These are phyloP conservation scores for Melanotaenia duboulayi DNA, from an alignment of 2,113 vertebrate species.

Conservation along the genomic window DNA sequence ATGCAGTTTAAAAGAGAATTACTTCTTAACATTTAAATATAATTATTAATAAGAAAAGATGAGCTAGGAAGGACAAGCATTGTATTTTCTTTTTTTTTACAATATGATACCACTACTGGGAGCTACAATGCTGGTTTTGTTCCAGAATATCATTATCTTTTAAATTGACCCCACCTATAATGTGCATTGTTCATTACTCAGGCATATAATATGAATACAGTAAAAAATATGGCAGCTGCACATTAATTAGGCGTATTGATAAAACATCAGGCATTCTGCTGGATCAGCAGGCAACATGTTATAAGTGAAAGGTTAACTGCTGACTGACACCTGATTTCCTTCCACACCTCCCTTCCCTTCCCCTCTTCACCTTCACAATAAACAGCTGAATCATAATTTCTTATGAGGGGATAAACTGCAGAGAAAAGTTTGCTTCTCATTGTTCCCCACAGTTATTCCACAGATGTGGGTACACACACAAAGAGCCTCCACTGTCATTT, in stretches of 20 bases:
- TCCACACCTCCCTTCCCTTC: conserved; percentile 25
- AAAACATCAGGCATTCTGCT: conserved; percentile 73
- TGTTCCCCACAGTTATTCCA: conserved; percentile 36
- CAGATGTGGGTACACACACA: conserved; percentile 28
- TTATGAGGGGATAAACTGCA: conserved; percentile 37
- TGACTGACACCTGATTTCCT: conserved; percentile 74
- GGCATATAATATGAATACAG: conserved; percentile 70
- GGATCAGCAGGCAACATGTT: conserved; percentile 80
- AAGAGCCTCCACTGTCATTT: conserved; percentile 74
- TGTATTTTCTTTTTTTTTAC: no score
- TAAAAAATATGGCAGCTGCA: conserved; percentile 73
- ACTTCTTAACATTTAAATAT: conserved; percentile 6
- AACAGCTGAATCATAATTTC: conserved; percentile 62
- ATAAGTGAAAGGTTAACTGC: conserved; percentile 82
- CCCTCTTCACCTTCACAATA: conserved; percentile 21
- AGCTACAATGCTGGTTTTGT: neutral
- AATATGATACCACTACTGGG: no score
- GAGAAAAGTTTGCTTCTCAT: conserved; percentile 61
- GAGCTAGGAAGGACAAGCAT: no score
- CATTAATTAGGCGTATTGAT: conserved; percentile 81
- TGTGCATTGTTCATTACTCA: conserved; percentile 57
- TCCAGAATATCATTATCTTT: neutral
- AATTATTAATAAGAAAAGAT: neutral
- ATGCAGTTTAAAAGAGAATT: conserved; percentile 10
- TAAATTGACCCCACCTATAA: neutral